Evolutionary conservation across 2,888 invertebrate genomes (phyloP).

Genomic region (Mylabris sibirica): DNA sequence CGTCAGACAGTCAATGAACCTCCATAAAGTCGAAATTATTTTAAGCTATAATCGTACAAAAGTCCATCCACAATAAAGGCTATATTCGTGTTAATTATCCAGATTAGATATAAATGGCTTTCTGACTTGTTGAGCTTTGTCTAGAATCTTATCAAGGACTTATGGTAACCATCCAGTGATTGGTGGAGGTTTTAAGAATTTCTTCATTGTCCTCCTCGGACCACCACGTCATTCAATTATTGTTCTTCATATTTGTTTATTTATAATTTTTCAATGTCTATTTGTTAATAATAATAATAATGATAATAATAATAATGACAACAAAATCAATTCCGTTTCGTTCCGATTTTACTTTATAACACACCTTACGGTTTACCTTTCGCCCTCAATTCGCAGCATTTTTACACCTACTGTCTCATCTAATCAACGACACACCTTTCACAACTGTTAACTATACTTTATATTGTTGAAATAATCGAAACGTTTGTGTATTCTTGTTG

Average conservation of each 20-base stretch:
- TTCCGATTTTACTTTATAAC: slow-evolving; percentile 53
- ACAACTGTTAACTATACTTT: slow-evolving; percentile 23
- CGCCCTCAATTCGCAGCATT: slow-evolving; percentile 61
- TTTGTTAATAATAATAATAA: background rate
- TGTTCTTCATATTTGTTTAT: too few relatives aligned
- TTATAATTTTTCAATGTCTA: background rate
- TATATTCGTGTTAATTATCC: background rate
- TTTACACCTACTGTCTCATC: slow-evolving; percentile 58
- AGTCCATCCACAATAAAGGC: slow-evolving; percentile 25
- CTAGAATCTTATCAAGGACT: background rate
- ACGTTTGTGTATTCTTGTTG: slow-evolving; percentile 26
- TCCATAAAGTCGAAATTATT: slow-evolving; percentile 34
- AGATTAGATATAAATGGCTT: background rate
- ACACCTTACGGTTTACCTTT: slow-evolving; percentile 61
- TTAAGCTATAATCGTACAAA: slow-evolving; percentile 41
- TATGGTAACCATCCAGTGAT: background rate
- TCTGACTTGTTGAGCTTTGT: background rate
- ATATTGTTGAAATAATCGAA: slow-evolving; percentile 15
- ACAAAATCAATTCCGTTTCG: slow-evolving; percentile 47
- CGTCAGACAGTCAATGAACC: slow-evolving; percentile 51
- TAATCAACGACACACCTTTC: slow-evolving; percentile 44
- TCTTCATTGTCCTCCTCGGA: background rate
- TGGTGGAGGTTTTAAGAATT: background rate
- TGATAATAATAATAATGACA: background rate
- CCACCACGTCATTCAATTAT: too few relatives aligned